Conservation (phyloP, 2,797 vertebrate genomes). For the Onychomys arenicola region DNA sequence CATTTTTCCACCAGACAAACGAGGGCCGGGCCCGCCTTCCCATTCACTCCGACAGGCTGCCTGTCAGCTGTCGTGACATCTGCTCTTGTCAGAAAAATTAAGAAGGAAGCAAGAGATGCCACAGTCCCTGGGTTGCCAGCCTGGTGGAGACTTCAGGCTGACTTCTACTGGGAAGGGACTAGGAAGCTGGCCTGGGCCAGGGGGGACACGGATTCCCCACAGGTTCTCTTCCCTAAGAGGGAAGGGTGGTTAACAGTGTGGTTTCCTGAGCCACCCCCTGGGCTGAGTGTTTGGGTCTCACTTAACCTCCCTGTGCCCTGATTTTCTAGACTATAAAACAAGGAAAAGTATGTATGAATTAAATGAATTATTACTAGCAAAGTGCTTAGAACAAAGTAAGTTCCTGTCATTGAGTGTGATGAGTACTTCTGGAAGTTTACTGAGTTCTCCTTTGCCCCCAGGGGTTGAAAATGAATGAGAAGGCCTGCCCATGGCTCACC, state of each 20-base stretch:
- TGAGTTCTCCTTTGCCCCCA: neutral
- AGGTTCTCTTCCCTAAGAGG: neutral
- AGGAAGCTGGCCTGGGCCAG: neutral
- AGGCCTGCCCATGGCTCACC: neutral
- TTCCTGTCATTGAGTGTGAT: neutral
- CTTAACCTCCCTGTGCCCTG: neutral
- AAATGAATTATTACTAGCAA: neutral
- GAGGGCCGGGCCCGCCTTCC: constrained; percentile 52
- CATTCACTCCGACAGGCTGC: constrained; percentile 47
- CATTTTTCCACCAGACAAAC: constrained; percentile 61
- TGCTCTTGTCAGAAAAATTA: constrained; percentile 80
- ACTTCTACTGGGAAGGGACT: neutral
- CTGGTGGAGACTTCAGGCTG: neutral
- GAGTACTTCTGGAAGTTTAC: neutral
- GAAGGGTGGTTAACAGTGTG: neutral
- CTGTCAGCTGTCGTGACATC: constrained; percentile 77
- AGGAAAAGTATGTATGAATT: neutral
- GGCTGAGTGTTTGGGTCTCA: neutral
- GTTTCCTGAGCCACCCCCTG: neutral
- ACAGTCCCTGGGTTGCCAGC: neutral
- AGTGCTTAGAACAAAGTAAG: neutral
- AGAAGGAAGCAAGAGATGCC: constrained; percentile 60
- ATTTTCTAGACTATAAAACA: neutral
- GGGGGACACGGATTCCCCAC: neutral
- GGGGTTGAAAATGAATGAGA: too few species aligned